Conservation (phyloP, 1,140 invertebrate genomes). For the Aricia agestis region DNA sequence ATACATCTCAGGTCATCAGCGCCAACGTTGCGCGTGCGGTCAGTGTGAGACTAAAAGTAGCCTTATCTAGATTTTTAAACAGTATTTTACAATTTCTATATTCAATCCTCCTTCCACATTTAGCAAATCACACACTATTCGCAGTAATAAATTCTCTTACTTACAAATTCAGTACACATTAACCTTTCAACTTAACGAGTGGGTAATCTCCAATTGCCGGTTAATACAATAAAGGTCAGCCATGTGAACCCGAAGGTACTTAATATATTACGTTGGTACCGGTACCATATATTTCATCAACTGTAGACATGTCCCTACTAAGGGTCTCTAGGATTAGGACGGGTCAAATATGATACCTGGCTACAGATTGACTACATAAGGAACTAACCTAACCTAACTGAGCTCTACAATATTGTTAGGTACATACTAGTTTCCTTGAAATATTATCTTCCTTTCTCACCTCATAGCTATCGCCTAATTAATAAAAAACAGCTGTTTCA, state of each 20-base stretch:
- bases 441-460: too few relatives aligned
- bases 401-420: too few relatives aligned
- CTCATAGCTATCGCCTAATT: too few relatives aligned
- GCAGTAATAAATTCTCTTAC: not conserved
- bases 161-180: conserved; percentile 3
- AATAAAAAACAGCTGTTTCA: too few relatives aligned
- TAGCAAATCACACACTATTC: not conserved
- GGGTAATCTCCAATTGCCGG: not conserved
- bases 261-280: not conserved
- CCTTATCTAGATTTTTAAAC: too few relatives aligned
- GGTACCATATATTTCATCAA: not conserved
- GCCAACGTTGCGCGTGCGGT: too few relatives aligned
- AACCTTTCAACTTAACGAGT: conserved; percentile 3
- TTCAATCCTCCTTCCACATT: not conserved
- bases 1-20: too few relatives aligned
- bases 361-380: too few relatives aligned
- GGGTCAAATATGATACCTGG: not conserved
- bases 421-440: too few relatives aligned
- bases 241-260: not conserved
- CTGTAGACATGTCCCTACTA: not conserved
- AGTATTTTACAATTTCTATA: not conserved
- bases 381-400: too few relatives aligned
- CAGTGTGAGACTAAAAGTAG: too few relatives aligned
- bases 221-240: not conserved
- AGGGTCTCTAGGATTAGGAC: not conserved